Base-by-base conservation (phyloP, 2,888 invertebrate species). In the Mimachlamys varia region DNA sequence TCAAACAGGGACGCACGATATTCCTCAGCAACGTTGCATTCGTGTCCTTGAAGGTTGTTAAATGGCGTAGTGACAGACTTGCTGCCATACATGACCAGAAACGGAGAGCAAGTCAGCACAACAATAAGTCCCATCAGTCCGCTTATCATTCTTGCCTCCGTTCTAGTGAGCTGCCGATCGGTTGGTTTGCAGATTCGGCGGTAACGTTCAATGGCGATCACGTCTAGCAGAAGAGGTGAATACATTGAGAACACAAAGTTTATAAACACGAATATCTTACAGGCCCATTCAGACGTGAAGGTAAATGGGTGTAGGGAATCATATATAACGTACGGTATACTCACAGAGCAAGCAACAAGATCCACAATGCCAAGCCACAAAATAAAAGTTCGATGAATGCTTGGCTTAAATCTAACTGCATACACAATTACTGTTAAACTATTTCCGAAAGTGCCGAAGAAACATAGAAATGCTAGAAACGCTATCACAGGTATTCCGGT, bases 191-290 rank as follows among this genome's bases (percentile, higher is more conserved):
- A 76, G 33, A 76, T 76, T 76, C 76, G 27, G 27, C 76, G 27
- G 27, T 76, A 76, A 0, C 76, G 2, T 33, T 76, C 76, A 7
- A 76, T 76, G 15, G 76, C 76, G 17, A 76, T 76, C 12, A 76
- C 76, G 33, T 76, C 76, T 15, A 76, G 22, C 12, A 76, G 76
- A 33, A 76, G 33, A 12, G 76, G 76, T 10, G 76, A 76, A 76
- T 76, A 76, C 76, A 76, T 76, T 33, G 76, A 76, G 76, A 76
- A 76, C 12, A 76, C 33, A 33, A 76, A 76, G 33, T 76, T 76
- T 76, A 76, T 76, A 27, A 76, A 76, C 76, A 76, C 76, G 22
- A 76, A 76, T 27, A 27, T 33, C 33, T 33, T 76, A 22, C 76
- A 76, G 4, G 76, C 0, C 76, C 76, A 76, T 13, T 76, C 76